phyloP scores from a whole-genome alignment of 2,888 invertebrate genomes.

The Fragum fragum region DNA sequence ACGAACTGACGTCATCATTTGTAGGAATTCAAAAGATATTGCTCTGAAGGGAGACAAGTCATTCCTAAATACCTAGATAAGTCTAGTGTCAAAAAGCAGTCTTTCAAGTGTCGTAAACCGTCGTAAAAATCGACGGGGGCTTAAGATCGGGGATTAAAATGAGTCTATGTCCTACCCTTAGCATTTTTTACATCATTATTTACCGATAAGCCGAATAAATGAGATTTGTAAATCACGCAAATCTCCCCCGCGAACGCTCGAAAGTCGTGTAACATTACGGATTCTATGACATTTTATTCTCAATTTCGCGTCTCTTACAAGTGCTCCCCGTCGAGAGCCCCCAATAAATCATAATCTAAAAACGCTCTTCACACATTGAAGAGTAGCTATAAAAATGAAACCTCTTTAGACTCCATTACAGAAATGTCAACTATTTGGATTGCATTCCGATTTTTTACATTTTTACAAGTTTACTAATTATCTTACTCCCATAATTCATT shows the following conservation, averaged over 20 bases:
- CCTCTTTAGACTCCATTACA: not conserved
- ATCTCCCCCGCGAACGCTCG: constrained; percentile 7
- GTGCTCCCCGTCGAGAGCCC: constrained; percentile 8
- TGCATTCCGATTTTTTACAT: too few relatives aligned
- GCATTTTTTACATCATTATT: constrained; percentile 8
- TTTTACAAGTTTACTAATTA: too few relatives aligned
- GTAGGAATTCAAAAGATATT: too few relatives aligned
- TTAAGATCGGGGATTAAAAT: not conserved
- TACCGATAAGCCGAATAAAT: constrained; percentile 18
- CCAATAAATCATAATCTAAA: constrained; percentile 9
- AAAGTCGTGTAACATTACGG: constrained; percentile 1
- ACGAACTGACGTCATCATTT: too few relatives aligned
- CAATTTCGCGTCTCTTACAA: constrained; percentile 1
- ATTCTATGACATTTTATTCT: constrained; percentile 7
- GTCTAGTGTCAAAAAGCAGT: not conserved
- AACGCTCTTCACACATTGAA: constrained; percentile 8
- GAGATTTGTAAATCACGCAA: constrained; percentile 12
- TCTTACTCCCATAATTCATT: too few relatives aligned
- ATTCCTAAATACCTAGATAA: not conserved
- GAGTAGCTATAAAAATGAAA: not conserved
- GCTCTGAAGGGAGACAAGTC: too few relatives aligned
- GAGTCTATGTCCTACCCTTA: not conserved
- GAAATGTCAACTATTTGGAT: not conserved
- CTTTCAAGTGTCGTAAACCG: not conserved
- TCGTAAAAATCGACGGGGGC: not conserved